A percentile compares a stretch with the other conserved stretches of the same genome.
Conservation (phyloP, 2,888 invertebrate genomes). For the Cryptus viduatorius region DNA sequence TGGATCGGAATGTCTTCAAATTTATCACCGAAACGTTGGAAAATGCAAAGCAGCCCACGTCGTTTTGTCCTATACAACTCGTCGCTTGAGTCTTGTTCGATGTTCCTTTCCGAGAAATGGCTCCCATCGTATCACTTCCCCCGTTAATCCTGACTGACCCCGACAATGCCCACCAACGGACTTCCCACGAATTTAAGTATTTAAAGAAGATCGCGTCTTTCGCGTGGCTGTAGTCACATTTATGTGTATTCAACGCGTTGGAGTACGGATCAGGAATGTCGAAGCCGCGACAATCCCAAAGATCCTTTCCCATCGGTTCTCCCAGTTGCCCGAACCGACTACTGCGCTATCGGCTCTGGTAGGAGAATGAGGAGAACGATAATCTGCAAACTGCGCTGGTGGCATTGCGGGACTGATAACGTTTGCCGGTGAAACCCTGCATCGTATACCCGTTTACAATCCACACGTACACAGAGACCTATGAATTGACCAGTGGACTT, state of each 20-base stretch:
- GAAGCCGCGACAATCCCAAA: constrained; percentile 47
- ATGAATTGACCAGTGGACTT: constrained; percentile 41
- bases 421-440: too few relatives aligned
- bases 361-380: constrained; percentile 63
- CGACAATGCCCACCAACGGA: too few relatives aligned
- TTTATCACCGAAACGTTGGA: constrained; percentile 67
- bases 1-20: constrained; percentile 65
- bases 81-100: constrained; percentile 17
- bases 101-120: constrained; percentile 25
- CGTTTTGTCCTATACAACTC: background rate
- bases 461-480: background rate
- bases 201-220: too few relatives aligned
- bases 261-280: constrained; percentile 47
- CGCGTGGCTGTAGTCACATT: background rate
- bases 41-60: constrained; percentile 66
- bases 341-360: too few relatives aligned
- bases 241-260: constrained; percentile 2
- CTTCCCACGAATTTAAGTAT: too few relatives aligned
- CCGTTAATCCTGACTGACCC: background rate
- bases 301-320: too few relatives aligned
- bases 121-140: constrained; percentile 7
- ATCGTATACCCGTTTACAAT: too few relatives aligned
- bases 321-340: too few relatives aligned
- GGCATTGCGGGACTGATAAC: constrained; percentile 72
- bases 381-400: constrained; percentile 70